These are phyloP conservation scores for Stegana nigrithorax DNA, from an alignment of 2,888 invertebrate species.

Conservation along the genomic window DNA sequence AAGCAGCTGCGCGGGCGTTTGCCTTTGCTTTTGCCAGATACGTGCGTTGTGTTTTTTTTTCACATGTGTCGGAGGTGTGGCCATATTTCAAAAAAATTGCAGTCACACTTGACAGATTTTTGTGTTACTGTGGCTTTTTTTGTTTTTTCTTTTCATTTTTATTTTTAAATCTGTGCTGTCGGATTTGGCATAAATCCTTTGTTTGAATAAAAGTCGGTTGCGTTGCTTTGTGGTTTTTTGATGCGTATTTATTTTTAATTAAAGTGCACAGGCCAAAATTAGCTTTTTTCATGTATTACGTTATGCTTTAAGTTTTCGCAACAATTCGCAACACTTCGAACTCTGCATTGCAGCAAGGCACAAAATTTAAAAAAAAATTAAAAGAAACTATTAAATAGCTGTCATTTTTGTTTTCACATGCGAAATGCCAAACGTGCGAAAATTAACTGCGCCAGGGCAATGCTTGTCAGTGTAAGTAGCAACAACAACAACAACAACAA, in stretches of 20 bases:
- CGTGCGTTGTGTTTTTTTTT: slow-evolving; percentile 26
- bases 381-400: not conserved
- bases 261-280: no score
- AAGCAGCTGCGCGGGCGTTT: not conserved
- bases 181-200: no score
- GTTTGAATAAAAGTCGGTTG: no score
- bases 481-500: not conserved
- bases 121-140: not conserved
- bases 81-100: slow-evolving; percentile 53
- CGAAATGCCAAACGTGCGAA: no score
- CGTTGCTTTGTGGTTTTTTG: no score
- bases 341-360: not conserved
- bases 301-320: no score
- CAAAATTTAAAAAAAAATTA: not conserved
- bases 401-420: no score
- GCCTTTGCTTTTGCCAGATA: not conserved
- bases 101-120: slow-evolving; percentile 34
- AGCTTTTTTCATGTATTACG: no score
- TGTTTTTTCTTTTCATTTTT: not conserved
- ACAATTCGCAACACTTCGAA: not conserved
- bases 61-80: slow-evolving; percentile 52
- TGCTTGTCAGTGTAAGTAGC: slow-evolving; percentile 5
- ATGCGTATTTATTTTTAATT: no score
- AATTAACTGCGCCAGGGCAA: no score
- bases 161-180: not conserved